These are phyloP conservation scores for Heterocephalus glaber DNA, from an alignment of 2,113 vertebrate species.

Conservation along the genomic window DNA sequence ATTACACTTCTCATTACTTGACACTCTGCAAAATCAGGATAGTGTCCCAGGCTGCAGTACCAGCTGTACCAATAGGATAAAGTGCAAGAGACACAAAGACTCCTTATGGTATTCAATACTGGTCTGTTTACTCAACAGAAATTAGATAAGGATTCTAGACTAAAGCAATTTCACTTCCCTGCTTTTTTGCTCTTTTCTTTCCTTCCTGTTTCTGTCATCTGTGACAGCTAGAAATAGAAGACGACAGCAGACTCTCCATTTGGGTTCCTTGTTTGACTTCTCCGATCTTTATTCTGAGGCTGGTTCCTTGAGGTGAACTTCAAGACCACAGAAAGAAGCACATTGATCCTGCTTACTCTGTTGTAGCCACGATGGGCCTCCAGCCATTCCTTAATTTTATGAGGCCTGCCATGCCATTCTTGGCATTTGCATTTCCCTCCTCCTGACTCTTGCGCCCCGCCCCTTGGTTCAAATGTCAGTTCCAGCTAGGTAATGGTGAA, in stretches of 20 bases:
- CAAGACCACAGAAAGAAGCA: not conserved
- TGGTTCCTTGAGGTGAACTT: not conserved
- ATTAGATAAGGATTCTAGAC: constrained; percentile 30
- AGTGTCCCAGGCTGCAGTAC: not conserved
- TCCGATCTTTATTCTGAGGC: not conserved
- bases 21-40: not conserved
- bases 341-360: not conserved
- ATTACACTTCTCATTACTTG: constrained; percentile 23
- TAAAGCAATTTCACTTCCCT: constrained; percentile 6
- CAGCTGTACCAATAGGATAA: constrained; percentile 41
- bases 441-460: not conserved
- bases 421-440: not conserved
- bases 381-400: not conserved
- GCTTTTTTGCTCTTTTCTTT: constrained; percentile 49
- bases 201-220: constrained; percentile 15
- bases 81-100: constrained; percentile 40
- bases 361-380: not conserved
- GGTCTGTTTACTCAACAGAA: constrained; percentile 43
- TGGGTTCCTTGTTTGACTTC: constrained; percentile 5
- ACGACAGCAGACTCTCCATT: not conserved
- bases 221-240: constrained; percentile 47
- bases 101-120: constrained; percentile 32
- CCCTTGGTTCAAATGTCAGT: not conserved
- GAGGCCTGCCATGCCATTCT: not conserved
- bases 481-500: not conserved